Conservation (phyloP, 2,888 invertebrate genomes). For the Oxytorus armatus region DNA sequence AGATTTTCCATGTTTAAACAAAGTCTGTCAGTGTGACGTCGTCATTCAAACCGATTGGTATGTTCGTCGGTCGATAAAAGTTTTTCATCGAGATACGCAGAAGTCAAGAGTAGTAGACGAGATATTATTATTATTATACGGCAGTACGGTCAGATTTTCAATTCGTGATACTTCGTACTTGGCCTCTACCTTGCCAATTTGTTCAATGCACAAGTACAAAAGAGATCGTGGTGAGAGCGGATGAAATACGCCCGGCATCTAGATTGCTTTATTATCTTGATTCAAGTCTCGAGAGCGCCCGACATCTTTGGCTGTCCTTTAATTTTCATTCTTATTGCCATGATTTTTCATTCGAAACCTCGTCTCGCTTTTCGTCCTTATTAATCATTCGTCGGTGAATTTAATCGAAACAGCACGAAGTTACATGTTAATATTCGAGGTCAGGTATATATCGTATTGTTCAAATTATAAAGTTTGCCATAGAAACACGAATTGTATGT, state of each 20-base stretch:
- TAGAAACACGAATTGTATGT: not conserved
- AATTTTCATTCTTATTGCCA: conserved; percentile 60
- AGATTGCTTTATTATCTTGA: conserved; percentile 43
- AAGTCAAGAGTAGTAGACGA: conserved; percentile 44
- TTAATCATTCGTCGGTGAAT: not conserved
- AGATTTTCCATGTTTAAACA: conserved; percentile 65
- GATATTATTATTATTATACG: conserved; percentile 68
- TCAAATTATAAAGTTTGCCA: no score
- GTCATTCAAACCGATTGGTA: no score
- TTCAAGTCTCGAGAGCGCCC: conserved; percentile 57
- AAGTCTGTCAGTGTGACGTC: conserved; percentile 76
- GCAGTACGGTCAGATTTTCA: conserved; percentile 76
- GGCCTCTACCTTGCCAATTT: conserved; percentile 11
- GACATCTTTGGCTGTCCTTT: conserved; percentile 62
- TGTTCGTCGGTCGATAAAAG: conserved; percentile 73
- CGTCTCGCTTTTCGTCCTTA: not conserved
- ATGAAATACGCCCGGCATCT: conserved; percentile 49
- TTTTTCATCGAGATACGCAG: conserved; percentile 72
- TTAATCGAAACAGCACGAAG: not conserved
- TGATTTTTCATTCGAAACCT: conserved; percentile 27
- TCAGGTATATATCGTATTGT: no score
- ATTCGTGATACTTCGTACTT: conserved; percentile 59
- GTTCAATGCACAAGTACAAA: conserved; percentile 24
- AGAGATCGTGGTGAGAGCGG: conserved; percentile 34
- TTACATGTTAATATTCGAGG: not conserved